Evolutionary conservation across 2,113 vertebrate species (phyloP), one percentile per base, ranked within the genome.

Genomic region (Phycodurus eques): DNA sequence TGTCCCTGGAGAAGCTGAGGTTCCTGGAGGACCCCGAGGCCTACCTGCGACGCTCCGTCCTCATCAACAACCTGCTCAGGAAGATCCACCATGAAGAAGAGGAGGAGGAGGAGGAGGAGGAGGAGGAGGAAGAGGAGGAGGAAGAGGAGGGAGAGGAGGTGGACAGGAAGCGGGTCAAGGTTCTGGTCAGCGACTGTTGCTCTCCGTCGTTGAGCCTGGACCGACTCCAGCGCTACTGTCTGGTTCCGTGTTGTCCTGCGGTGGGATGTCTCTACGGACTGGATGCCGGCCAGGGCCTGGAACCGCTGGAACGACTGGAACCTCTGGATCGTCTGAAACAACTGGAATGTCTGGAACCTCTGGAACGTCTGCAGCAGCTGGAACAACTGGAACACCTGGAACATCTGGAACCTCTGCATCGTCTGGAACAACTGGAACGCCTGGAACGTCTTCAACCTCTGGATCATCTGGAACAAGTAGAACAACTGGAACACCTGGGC

Each of bases 31-130:
- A 99, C 83, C 96, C 97, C 0, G 97, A 99, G 90, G 92, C 91
- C 85, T 98, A 98, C 88, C 93, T 99, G 84, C 91, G 95, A 79
- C 95, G 97, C 89, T 98, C 97, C 33, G 97, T 99, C 86, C 93
- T 99, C 92, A 99, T 99, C 93, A 98, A 99, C 93, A 99, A 99
- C 92, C 92, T 99, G 90, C 93, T 99, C 92, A 94, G 96, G 91
- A 98, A 97, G 89, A 98, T 99, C 78, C 96, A 98, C 90, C 92
- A 95, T 89, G 96, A 98, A 86, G 94, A 94, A 76, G 94, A 94
- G 88, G 94, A 93, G 82, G 78, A 77, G 31, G 94, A 90, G 82
- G 27, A 27, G 27, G 27, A 27, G 1, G 27, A 27, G 27, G 27
- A 27, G 27, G 80, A 43, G 0, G 66, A 74, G 1, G 49, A n/a